A percentile compares a stretch with the other conserved stretches of the same genome.
These are phyloP conservation scores for Drosophila recens DNA, from an alignment of 2,888 invertebrate genomes.

Conservation along the genomic window DNA sequence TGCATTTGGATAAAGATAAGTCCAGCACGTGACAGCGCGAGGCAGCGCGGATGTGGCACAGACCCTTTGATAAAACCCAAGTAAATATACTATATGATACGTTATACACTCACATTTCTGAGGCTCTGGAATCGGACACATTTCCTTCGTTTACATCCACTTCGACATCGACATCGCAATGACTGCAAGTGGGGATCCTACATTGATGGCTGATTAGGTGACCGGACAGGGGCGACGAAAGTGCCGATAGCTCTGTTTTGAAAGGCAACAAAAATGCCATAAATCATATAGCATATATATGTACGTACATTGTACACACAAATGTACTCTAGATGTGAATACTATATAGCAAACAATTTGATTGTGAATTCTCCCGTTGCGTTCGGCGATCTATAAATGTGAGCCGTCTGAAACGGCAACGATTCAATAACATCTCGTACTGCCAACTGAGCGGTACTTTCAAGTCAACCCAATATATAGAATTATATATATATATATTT, in stretches of 20 bases:
- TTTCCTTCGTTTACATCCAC: conserved; percentile 35
- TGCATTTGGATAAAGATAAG: conserved; percentile 34
- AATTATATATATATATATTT: not conserved
- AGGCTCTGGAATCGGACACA: conserved; percentile 15
- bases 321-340: conserved; percentile 42
- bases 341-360: conserved; percentile 56
- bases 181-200: conserved; percentile 32
- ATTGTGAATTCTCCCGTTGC: conserved; percentile 57
- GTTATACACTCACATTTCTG: not conserved
- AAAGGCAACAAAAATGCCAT: conserved; percentile 71
- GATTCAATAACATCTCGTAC: conserved; percentile 72
- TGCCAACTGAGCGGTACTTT: conserved; percentile 49
- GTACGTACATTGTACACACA: conserved; percentile 11
- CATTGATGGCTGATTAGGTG: conserved; percentile 60
- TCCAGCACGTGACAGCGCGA: conserved; percentile 36
- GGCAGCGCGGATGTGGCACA: conserved; percentile 44
- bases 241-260: conserved; percentile 36
- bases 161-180: conserved; percentile 11
- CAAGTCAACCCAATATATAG: conserved; percentile 7
- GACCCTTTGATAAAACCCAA: conserved; percentile 42
- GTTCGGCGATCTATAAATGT: conserved; percentile 74
- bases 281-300: conserved; percentile 62
- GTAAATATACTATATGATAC: conserved; percentile 5
- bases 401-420: conserved; percentile 48
- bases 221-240: conserved; percentile 13